Percentiles rank a stretch among this genome's conserved stretches.
Conservation (phyloP, 2,797 vertebrate species). For the Lateolabrax maculatus region DNA sequence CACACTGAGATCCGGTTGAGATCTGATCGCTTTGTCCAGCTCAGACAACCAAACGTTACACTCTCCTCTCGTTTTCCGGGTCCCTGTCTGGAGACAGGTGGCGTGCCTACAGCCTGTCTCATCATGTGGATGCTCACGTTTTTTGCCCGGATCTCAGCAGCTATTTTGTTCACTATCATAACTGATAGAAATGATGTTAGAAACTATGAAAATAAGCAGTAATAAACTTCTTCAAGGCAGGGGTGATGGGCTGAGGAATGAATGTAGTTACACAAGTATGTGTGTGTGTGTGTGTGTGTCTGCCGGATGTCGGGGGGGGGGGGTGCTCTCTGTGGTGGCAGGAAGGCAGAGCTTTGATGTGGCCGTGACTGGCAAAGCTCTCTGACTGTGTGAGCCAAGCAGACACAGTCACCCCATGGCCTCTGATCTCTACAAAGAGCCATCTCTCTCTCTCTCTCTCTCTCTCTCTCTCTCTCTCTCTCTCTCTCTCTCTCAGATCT, state of each 20-base stretch:
- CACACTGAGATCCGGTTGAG: too few species aligned
- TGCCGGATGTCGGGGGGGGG: not conserved
- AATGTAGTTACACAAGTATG: not conserved
- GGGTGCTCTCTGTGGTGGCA: slow-evolving; percentile 35
- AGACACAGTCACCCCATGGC: slow-evolving; percentile 35
- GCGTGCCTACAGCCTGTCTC: not conserved
- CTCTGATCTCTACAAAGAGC: slow-evolving; percentile 61
- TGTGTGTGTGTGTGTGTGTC: slow-evolving; percentile 7
- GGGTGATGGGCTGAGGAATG: slow-evolving; percentile 6
- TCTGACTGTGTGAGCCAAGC: slow-evolving; percentile 44
- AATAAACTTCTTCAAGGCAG: not conserved
- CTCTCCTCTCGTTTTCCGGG: too few species aligned
- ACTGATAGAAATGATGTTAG: not conserved
- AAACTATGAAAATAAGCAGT: not conserved
- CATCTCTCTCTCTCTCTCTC: slow-evolving; percentile 34
- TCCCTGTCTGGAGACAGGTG: not conserved
- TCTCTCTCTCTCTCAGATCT: not conserved
- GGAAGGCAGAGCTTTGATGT: slow-evolving; percentile 73
- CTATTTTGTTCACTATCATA: not conserved
- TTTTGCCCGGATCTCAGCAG: not conserved
- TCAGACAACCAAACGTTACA: too few species aligned
- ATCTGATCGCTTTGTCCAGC: too few species aligned
- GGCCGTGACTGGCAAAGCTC: slow-evolving; percentile 55
- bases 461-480: not conserved
- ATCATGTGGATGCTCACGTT: not conserved